Conservation (phyloP, 2,888 invertebrate species). For the Hetaerina titia region DNA sequence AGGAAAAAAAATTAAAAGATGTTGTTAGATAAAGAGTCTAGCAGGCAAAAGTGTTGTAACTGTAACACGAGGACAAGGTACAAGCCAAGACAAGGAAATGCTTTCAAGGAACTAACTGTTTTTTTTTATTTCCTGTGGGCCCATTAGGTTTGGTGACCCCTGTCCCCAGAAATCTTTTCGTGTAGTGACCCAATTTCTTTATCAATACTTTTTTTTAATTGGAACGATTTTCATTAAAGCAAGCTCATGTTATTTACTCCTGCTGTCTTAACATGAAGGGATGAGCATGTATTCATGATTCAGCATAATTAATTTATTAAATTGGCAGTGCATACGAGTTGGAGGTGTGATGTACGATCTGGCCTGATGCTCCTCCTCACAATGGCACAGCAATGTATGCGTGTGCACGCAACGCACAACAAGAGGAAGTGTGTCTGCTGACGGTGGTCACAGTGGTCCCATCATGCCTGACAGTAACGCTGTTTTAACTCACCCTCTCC, state of each 20-base stretch:
- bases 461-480: background rate
- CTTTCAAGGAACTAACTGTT: background rate
- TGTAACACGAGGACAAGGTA: background rate
- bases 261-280: constrained; percentile 34
- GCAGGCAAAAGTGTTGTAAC: background rate
- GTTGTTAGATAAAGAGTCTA: background rate
- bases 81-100: background rate
- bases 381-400: background rate
- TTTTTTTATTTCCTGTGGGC: background rate
- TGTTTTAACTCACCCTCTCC: constrained; percentile 28
- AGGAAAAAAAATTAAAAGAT: background rate
- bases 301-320: constrained; percentile 58
- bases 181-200: background rate
- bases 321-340: constrained; percentile 59
- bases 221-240: constrained; percentile 34
- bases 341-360: constrained; percentile 38
- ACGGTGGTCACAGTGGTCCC: background rate
- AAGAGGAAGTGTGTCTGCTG: background rate
- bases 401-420: background rate
- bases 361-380: background rate
- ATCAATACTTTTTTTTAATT: background rate
- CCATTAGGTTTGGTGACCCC: background rate
- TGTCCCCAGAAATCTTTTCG: background rate
- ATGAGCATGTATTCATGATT: constrained; percentile 55
- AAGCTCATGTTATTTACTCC: constrained; percentile 43